Conservation (phyloP, 2,113 vertebrate species). For the Bufo bufo region DNA sequence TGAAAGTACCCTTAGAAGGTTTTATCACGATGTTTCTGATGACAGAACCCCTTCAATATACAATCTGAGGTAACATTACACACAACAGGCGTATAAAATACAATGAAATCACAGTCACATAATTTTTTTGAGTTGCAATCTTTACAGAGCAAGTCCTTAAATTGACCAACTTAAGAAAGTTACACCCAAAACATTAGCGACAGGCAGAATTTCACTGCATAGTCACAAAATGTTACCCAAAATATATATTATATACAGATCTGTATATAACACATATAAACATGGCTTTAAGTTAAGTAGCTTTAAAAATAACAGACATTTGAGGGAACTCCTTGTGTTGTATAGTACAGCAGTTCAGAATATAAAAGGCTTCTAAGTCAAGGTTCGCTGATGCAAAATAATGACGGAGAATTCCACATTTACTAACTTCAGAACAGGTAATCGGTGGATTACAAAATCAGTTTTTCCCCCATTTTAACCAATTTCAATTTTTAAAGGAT, state of each 20-base stretch:
- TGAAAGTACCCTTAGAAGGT: too few relatives aligned
- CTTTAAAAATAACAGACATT: constrained; percentile 21
- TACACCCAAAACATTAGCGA: constrained; percentile 68
- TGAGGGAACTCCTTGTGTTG: constrained; percentile 8
- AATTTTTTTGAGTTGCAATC: constrained; percentile 69
- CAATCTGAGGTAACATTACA: constrained; percentile 81
- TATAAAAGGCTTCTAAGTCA: constrained; percentile 32
- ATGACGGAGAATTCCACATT: background rate
- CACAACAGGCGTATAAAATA: constrained; percentile 72
- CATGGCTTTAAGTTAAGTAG: constrained; percentile 51
- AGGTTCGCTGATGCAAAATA: background rate
- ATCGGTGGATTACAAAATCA: background rate
- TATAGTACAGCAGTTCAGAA: constrained; percentile 36
- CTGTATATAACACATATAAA: constrained; percentile 67
- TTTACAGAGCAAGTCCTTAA: constrained; percentile 17
- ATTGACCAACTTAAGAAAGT: constrained; percentile 1
- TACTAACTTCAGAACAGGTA: background rate
- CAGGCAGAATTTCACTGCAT: constrained; percentile 73
- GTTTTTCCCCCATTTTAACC: background rate
- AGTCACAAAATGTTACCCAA: constrained; percentile 76
- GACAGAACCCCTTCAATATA: constrained; percentile 66
- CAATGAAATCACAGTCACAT: constrained; percentile 72
- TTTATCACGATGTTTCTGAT: too few relatives aligned
- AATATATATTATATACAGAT: constrained; percentile 67
- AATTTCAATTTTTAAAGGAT: background rate